A percentile compares a stretch with the other conserved stretches of the same genome.
Evolutionary conservation across 2,797 vertebrate species (phyloP).

Genomic region (Microctenopoma steveboyesi): DNA sequence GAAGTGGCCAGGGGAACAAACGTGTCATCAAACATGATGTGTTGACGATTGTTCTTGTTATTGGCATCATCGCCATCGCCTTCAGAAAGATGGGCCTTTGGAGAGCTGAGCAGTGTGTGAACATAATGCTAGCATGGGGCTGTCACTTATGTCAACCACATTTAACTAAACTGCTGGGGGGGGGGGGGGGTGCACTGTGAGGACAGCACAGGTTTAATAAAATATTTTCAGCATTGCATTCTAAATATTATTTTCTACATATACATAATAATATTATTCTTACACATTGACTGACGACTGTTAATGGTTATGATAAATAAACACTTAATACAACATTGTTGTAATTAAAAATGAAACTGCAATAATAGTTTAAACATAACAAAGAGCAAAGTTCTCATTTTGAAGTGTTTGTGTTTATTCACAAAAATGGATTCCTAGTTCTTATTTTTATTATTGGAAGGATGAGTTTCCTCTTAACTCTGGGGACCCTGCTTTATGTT

Average conservation of each 20-base stretch:
- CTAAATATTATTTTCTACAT: not conserved
- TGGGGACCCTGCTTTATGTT: conserved; percentile 18
- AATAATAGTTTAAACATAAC: conserved; percentile 16
- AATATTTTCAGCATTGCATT: not conserved
- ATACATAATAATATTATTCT: not conserved
- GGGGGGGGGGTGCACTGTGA: conserved; percentile 2
- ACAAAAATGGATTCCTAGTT: conserved; percentile 4
- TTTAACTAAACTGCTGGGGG: conserved; percentile 12
- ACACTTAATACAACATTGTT: not conserved
- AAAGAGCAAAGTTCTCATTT: conserved; percentile 10
- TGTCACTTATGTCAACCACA: conserved; percentile 29
- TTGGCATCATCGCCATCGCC: conserved; percentile 9
- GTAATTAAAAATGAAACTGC: not conserved
- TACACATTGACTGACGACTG: not conserved
- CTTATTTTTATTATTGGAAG: conserved; percentile 32
- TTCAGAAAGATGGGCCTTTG: conserved; percentile 27
- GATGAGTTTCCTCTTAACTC: conserved; percentile 30
- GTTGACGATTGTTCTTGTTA: conserved; percentile 50
- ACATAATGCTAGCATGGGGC: conserved; percentile 24
- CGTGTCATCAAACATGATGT: conserved; percentile 60
- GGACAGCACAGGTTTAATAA: conserved; percentile 2
- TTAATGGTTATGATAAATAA: no score
- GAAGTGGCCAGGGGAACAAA: conserved; percentile 54
- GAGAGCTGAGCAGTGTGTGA: conserved; percentile 38
- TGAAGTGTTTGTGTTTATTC: conserved; percentile 20